A percentile compares a stretch with the other conserved stretches of the same genome.
Conservation (phyloP, 2,797 vertebrate genomes). For the Aulostomus chinensis region DNA sequence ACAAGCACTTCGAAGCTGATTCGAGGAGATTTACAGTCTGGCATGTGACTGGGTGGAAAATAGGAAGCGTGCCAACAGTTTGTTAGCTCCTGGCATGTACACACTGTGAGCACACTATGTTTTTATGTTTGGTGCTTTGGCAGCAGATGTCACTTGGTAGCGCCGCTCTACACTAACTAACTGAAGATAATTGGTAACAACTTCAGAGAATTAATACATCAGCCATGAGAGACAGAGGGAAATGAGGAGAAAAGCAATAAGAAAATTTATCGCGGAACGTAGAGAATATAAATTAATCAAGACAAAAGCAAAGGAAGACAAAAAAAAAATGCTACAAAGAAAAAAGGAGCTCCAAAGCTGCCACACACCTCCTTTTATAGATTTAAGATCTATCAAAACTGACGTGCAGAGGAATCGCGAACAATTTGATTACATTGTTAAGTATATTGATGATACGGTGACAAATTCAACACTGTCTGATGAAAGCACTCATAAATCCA, state of each 20-base stretch:
- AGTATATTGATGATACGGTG: conserved; percentile 62
- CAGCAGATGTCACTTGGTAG: conserved; percentile 61
- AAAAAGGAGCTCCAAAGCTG: background rate
- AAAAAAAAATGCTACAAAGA: conserved; percentile 12
- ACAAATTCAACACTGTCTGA: conserved; percentile 57
- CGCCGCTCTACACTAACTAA: conserved; percentile 40
- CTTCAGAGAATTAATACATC: conserved; percentile 45
- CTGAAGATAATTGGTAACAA: conserved; percentile 51
- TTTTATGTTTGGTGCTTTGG: conserved; percentile 63
- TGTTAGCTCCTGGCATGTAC: conserved; percentile 69
- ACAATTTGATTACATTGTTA: conserved; percentile 60
- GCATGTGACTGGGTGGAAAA: conserved; percentile 62
- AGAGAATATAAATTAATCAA: background rate
- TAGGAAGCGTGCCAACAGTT: conserved; percentile 62
- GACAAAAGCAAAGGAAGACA: conserved; percentile 5
- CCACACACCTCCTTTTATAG: conserved; percentile 1
- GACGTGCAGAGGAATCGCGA: conserved; percentile 21
- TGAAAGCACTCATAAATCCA: conserved; percentile 61
- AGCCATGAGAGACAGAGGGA: conserved; percentile 1
- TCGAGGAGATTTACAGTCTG: conserved; percentile 71
- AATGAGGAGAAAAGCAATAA: background rate
- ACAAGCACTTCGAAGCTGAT: conserved; percentile 61
- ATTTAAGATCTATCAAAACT: conserved; percentile 39
- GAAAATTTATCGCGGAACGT: background rate
- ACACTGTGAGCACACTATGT: conserved; percentile 53